Base-by-base conservation (phyloP, 2,888 invertebrate genomes). In the Agrotis clavis region DNA sequence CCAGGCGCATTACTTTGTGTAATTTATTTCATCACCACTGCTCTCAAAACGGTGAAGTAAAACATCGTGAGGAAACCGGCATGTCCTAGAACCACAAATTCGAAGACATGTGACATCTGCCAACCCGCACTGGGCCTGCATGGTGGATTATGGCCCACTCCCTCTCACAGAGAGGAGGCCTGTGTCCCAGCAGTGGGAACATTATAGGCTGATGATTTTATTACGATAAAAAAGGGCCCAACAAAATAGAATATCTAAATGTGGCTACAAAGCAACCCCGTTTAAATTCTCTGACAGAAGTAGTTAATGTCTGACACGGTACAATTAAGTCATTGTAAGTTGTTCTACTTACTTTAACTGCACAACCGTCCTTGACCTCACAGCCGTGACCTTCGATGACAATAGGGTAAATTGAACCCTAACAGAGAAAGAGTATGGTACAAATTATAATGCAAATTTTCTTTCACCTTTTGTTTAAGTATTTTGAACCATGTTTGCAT, bases 291-390 rank as follows among this genome's bases (percentile, higher is more conserved):
- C 18, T 48, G 21, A 25, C 69, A 62, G 41, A 57, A 77, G 62
- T 51, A 77, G 25, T 65, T 57, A 70, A 64, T 67, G 67, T 66
- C 53, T 63, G 63, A 75, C 66, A 30, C 50, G 19, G 30, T 48
- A 82, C 60, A 73, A 82, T 69, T 69, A 75, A 74, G 53, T 59
- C 62, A 66, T 56, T 63, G 59, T 74, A 53, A 62, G 57, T 62
- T 51, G 30, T 62, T 77, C 67, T 57, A 70, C 54, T 61, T 70
- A 70, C 53, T 61, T 70, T 53, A 67, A 70, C 64, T 82, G 74
- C 79, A 74, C 64, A 54, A 2, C 35, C 18, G 25, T 7, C 83
- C 83, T 79, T 85, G 85, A 83, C 74, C 79, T 74, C 56, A 16
- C 47, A 66, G 68, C 67, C 64, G 21, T 71, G 41, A 71, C 60